Percentiles rank a stretch among this genome's conserved stretches.
These are phyloP conservation scores for Lithophane semibrunnea DNA, from an alignment of 2,888 invertebrate species.

Conservation along the genomic window DNA sequence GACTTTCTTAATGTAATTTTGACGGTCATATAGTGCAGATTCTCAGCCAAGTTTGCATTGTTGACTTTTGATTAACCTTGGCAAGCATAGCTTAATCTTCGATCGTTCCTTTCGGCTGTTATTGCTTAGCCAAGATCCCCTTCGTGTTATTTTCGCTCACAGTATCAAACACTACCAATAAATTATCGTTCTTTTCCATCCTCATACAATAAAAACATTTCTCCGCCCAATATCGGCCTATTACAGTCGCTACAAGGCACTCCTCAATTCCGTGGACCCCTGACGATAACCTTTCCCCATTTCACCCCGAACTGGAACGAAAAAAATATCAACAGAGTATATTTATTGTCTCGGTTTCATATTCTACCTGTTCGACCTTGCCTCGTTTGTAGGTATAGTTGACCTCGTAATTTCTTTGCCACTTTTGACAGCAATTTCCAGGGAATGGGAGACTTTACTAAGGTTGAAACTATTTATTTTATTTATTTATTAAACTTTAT, in stretches of 20 bases:
- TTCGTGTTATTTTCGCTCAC: background rate
- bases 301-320: constrained; percentile 53
- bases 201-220: constrained; percentile 45
- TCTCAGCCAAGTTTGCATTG: too few relatives aligned
- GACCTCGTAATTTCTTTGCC: background rate
- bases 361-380: constrained; percentile 58
- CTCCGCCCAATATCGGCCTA: constrained; percentile 32
- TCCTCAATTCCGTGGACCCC: constrained; percentile 48
- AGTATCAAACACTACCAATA: constrained; percentile 18
- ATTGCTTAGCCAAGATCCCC: background rate
- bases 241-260: constrained; percentile 50
- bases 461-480: too few relatives aligned
- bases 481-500: too few relatives aligned
- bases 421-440: background rate
- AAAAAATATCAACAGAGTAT: constrained; percentile 59
- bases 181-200: constrained; percentile 27
- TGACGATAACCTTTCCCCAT: constrained; percentile 50
- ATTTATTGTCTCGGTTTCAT: constrained; percentile 59
- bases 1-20: too few relatives aligned
- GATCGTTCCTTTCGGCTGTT: background rate
- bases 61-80: background rate
- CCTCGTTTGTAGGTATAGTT: background rate
- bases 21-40: too few relatives aligned
- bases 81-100: too few relatives aligned
- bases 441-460: background rate